Conservation (phyloP, 2,888 invertebrate species). For the Leptura quadrifasciata region DNA sequence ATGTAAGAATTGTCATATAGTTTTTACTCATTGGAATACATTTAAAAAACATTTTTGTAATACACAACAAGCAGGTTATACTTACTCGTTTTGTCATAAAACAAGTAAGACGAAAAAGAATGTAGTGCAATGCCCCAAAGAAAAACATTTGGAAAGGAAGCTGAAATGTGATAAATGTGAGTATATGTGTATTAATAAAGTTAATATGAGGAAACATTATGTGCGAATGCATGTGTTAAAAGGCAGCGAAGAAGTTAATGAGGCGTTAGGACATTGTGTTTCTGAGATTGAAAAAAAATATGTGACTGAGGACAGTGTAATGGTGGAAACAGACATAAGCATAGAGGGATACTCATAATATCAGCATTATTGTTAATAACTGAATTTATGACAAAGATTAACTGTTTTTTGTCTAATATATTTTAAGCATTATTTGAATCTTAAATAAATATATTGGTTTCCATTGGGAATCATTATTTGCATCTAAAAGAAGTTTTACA, state of each 20-base stretch:
- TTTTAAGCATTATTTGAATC: too few species aligned
- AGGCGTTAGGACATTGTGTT: background rate
- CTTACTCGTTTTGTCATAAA: background rate
- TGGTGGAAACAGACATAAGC: background rate
- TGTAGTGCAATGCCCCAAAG: background rate
- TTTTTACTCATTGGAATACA: background rate
- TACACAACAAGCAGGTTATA: background rate
- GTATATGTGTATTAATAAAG: background rate
- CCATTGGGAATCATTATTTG: too few species aligned
- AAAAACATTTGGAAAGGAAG: background rate
- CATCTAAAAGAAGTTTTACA: too few species aligned
- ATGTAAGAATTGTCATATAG: background rate
- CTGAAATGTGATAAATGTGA: background rate
- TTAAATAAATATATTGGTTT: too few species aligned
- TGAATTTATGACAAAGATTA: too few species aligned
- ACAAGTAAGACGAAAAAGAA: background rate
- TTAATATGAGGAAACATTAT: background rate
- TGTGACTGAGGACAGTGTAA: background rate
- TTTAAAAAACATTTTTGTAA: slow-evolving; percentile 1
- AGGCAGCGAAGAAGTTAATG: background rate
- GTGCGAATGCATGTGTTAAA: background rate
- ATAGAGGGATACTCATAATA: background rate
- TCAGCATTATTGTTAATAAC: background rate
- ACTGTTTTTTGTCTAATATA: too few species aligned
- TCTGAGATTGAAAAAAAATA: background rate